Evolutionary conservation across 2,113 vertebrate genomes (phyloP), one percentile per base, ranked within the genome.

Genomic region (Irena cyanogastra): DNA sequence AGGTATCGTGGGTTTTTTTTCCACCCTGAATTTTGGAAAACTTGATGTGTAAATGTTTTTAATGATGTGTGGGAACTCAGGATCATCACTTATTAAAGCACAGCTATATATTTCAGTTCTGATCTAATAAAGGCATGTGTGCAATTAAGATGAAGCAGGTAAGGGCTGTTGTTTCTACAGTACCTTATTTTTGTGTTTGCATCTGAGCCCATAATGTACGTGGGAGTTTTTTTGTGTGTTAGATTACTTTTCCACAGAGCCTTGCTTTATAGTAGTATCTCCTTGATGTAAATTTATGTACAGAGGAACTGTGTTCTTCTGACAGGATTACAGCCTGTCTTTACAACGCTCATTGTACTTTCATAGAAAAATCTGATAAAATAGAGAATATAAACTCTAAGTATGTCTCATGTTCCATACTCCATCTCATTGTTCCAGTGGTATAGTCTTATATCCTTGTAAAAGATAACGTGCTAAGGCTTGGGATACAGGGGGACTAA

Each of bases 1-100:
- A 26, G 3, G 19, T 33, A 45, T 49, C 0, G 0, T 23, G 6
- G 4, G 1, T 0, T 2, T 9, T 41, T 88, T 61, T 33, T 4
- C 2, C 30, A 31, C 18, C 12, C 8, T 37, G 45, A 52, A 64
- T 39, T 82, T 59, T 60, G 35, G 24, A 27, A 70, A 26, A 16
- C 10, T 71, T 57, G 31, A 22, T 42, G 3, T 60, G 49, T 79
- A 65, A 74, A 37, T 74, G 13, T 17, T 74, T 59, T 10, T 31
- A 68, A 37, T 7, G 31, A 6, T 17, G 22, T 68, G 16, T 7
- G 1, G 61, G 30, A 74, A 27, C 13, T 82, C 10, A 23, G 47
- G 45, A 37, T 64, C 13, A 9, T 83, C 9, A 12, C 22, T 50
- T 86, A 11, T 71, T 16, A 59, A n/a, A 75, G 28, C 42, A 71